Base-by-base conservation (phyloP, 2,797 vertebrate genomes). In the Anableps anableps region DNA sequence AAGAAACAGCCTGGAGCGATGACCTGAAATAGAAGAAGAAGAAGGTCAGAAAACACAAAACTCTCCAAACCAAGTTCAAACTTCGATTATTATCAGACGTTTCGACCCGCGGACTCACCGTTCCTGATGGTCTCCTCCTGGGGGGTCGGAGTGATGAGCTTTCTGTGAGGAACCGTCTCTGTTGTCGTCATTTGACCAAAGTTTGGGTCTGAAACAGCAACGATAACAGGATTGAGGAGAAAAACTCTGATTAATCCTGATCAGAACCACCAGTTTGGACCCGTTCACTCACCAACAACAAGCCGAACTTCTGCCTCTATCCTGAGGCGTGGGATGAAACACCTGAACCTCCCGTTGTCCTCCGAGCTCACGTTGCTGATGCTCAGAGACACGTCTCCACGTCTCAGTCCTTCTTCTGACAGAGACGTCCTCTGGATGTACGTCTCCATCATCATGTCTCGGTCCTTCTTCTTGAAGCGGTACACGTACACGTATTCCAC, bases 371-470 rank as follows among this genome's bases (percentile, higher is more conserved):
- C 78, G 2, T 80, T 85, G 0, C 0, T 3, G 79, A 90, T 86
- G 19, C 9, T 75, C 0, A 91, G 87, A 0, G 88, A 90, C 0
- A 86, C 13, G 83, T 86, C 73, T 3, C 90, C 88, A 0, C 0
- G 38, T 0, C 2, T 50, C 76, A 91, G 83, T 0, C 70, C 6
- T 0, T 80, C 80, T 0, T 79, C 76, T 0, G 66, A 82, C 64
- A 91, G 70, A 21, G 1, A 0, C 36, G 91, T 89, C 72, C 91
- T 80, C 19, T 29, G 0, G 2, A 23, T 0, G 77, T 87, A 90
- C 0, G 60, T 64, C 23, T 70, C 66, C 66, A 43, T 70, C 66
- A 70, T 70, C 36, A 70, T 70, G 36, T 70, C 36, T 38, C 66
- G 36, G 7, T 38, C 38, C 66, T 3, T 43, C 38, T 29, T 70